A percentile compares a stretch with the other conserved stretches of the same genome.
phyloP scores from a whole-genome alignment of 2,797 vertebrate genomes.

The Malacoraja senta region DNA sequence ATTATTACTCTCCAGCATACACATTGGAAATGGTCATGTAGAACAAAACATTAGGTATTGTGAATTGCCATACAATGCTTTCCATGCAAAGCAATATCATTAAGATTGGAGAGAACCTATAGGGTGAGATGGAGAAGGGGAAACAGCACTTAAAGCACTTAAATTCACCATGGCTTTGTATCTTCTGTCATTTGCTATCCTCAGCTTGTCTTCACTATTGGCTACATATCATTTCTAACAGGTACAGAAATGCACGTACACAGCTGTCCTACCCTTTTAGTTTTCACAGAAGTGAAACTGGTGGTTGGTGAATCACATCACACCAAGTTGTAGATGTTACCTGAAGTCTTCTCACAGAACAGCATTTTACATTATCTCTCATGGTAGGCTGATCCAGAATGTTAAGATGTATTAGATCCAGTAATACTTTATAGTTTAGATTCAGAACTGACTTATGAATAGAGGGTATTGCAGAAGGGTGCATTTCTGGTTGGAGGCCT shows the following conservation, averaged over 20 bases:
- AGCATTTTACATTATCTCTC: too few relatives aligned
- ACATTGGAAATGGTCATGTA: background rate
- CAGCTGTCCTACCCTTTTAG: background rate
- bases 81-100: background rate
- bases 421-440: too few relatives aligned
- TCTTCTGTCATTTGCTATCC: background rate
- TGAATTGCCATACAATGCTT: background rate
- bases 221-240: background rate
- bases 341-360: background rate
- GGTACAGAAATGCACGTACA: background rate
- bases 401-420: too few relatives aligned
- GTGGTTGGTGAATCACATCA: background rate
- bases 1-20: background rate
- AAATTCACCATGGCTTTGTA: background rate
- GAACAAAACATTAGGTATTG: background rate
- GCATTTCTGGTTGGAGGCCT: too few relatives aligned
- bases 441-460: too few relatives aligned
- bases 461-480: too few relatives aligned
- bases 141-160: background rate
- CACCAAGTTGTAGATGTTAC: background rate
- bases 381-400: too few relatives aligned
- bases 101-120: background rate
- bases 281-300: background rate
- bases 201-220: background rate
- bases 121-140: background rate